phyloP scores from a whole-genome alignment of 2,888 invertebrate species.

The Andrena marginata region DNA sequence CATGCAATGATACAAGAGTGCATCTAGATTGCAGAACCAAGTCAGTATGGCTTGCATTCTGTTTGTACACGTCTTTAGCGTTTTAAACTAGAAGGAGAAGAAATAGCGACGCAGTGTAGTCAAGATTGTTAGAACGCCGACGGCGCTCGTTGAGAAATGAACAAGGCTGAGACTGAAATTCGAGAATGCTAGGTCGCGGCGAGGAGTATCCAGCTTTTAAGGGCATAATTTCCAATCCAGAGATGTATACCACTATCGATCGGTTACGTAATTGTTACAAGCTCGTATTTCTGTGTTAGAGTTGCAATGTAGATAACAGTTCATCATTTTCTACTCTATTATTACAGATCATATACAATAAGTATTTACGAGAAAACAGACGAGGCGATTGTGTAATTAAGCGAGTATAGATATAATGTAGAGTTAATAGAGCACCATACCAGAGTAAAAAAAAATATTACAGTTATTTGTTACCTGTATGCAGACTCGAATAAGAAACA shows the following conservation, averaged over 20 bases:
- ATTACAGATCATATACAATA: constrained; percentile 22
- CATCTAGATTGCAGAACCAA: constrained; percentile 29
- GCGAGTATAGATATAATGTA: constrained; percentile 43
- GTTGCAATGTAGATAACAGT: constrained; percentile 52
- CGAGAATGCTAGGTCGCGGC: not conserved
- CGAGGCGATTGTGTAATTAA: constrained; percentile 53
- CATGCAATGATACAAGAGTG: constrained; percentile 16
- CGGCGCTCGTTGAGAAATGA: constrained; percentile 1
- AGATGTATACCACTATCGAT: not conserved
- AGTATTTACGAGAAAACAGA: constrained; percentile 18
- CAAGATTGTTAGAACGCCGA: not conserved
- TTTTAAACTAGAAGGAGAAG: not conserved
- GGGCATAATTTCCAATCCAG: constrained; percentile 2
- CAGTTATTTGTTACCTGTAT: constrained; percentile 41
- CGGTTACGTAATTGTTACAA: constrained; percentile 36
- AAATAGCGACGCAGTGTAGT: constrained; percentile 4
- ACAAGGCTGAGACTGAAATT: constrained; percentile 18
- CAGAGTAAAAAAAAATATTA: constrained; percentile 54
- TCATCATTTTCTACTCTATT: constrained; percentile 45
- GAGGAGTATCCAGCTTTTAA: constrained; percentile 13
- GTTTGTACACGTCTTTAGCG: constrained; percentile 12
- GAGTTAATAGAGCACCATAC: constrained; percentile 58
- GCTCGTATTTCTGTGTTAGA: constrained; percentile 34
- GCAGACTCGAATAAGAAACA: constrained; percentile 14
- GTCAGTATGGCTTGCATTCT: constrained; percentile 28